Evolutionary conservation across 2,797 vertebrate species (phyloP).

Genomic region (Argyrosomus regius): DNA sequence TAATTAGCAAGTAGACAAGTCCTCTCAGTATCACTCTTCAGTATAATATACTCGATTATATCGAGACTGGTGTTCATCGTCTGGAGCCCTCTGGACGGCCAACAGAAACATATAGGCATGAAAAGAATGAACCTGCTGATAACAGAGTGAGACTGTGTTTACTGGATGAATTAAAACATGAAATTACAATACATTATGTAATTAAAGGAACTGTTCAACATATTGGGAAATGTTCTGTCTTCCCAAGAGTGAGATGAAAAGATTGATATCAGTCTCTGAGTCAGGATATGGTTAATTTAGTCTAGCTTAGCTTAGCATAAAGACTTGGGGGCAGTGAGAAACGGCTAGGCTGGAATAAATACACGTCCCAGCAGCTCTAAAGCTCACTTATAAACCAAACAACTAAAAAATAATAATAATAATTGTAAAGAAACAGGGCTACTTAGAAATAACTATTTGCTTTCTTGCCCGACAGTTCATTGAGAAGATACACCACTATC

Average conservation of each 20-base stretch:
- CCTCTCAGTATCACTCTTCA: conserved; percentile 39
- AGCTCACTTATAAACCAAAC: too few species aligned
- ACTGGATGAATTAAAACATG: background rate
- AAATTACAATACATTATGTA: background rate
- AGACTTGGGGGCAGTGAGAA: too few species aligned
- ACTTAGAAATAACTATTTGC: too few species aligned
- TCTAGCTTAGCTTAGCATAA: too few species aligned
- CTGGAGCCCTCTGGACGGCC: conserved; percentile 10
- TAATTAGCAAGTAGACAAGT: conserved; percentile 34
- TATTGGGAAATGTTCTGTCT: background rate
- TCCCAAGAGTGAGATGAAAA: background rate
- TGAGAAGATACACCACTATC: too few species aligned
- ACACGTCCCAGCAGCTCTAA: too few species aligned
- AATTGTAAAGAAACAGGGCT: too few species aligned
- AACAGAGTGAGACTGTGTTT: background rate
- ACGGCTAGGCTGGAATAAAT: too few species aligned
- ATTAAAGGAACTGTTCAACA: background rate
- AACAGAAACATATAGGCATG: background rate
- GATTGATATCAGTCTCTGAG: background rate
- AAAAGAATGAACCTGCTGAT: background rate
- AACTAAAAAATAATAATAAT: too few species aligned
- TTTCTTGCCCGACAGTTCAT: too few species aligned
- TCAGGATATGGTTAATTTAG: background rate
- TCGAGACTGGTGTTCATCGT: conserved; percentile 38
- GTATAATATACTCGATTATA: conserved; percentile 44